phyloP scores from a whole-genome alignment of 2,797 vertebrate genomes.

The Paramormyrops hopkinsi region DNA sequence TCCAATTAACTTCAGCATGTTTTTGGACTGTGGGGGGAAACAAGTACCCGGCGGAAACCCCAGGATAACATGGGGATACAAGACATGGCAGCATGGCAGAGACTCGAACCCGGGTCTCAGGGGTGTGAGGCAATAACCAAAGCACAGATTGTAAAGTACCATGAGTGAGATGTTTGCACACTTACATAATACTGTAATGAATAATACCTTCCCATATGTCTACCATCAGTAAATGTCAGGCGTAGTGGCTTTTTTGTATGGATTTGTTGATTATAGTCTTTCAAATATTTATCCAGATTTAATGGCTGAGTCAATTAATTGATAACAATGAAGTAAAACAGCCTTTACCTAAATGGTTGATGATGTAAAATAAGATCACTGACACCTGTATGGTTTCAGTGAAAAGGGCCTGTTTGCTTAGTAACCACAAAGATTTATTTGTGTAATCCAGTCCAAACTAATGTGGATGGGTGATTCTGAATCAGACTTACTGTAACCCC shows the following conservation, averaged over 20 bases:
- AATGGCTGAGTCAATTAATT: background rate
- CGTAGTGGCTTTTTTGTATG: background rate
- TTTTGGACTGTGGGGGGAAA: background rate
- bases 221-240: background rate
- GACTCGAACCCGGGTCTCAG: background rate
- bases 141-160: background rate
- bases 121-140: background rate
- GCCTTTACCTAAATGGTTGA: background rate
- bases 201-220: background rate
- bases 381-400: slow-evolving; percentile 23
- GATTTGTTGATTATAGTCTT: slow-evolving; percentile 7
- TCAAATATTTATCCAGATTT: slow-evolving; percentile 11
- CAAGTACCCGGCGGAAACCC: background rate
- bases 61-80: background rate
- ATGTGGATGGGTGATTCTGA: background rate
- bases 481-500: background rate
- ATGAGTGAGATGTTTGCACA: background rate
- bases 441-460: background rate
- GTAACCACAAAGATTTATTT: background rate
- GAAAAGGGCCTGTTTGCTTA: slow-evolving; percentile 17
- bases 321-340: background rate
- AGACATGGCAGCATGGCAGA: background rate
- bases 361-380: background rate
- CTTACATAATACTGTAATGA: background rate
- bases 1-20: background rate